phyloP scores from a whole-genome alignment of 2,888 invertebrate genomes.

The Xanthorhoe designata region DNA sequence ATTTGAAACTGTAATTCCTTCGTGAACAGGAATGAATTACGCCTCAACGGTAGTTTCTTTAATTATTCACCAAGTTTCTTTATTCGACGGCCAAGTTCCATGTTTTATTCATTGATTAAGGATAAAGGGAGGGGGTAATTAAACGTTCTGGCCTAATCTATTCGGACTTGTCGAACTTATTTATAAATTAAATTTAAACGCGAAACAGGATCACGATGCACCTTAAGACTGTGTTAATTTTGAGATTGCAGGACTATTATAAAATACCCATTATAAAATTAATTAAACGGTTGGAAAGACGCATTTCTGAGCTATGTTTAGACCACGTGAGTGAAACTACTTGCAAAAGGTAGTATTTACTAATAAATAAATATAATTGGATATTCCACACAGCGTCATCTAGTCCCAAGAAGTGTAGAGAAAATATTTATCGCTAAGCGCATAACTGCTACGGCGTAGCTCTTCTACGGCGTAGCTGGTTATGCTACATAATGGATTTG shows the following conservation, averaged over 20 bases:
- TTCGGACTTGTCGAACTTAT: background rate
- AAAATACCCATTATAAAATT: too few relatives aligned
- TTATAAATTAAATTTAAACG: background rate
- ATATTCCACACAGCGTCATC: too few relatives aligned
- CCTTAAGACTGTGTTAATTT: too few relatives aligned
- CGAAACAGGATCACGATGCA: background rate
- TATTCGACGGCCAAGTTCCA: background rate
- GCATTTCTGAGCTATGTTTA: too few relatives aligned
- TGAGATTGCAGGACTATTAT: too few relatives aligned
- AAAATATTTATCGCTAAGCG: too few relatives aligned
- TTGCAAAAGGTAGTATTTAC: too few relatives aligned
- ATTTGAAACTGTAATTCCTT: background rate
- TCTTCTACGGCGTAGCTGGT: background rate
- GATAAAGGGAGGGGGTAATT: background rate
- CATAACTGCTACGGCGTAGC: background rate
- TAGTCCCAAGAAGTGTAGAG: too few relatives aligned
- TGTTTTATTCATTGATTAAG: conserved; percentile 10
- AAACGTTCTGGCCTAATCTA: background rate
- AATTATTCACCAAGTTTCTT: conserved; percentile 8
- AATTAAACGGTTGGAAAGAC: too few relatives aligned
- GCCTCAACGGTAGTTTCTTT: conserved; percentile 5
- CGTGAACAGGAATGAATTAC: background rate
- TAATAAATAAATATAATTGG: too few relatives aligned
- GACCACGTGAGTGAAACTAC: too few relatives aligned
- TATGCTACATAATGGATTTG: background rate